phyloP scores from a whole-genome alignment of 2,113 vertebrate species.

The Xiphorhynchus elegans region DNA sequence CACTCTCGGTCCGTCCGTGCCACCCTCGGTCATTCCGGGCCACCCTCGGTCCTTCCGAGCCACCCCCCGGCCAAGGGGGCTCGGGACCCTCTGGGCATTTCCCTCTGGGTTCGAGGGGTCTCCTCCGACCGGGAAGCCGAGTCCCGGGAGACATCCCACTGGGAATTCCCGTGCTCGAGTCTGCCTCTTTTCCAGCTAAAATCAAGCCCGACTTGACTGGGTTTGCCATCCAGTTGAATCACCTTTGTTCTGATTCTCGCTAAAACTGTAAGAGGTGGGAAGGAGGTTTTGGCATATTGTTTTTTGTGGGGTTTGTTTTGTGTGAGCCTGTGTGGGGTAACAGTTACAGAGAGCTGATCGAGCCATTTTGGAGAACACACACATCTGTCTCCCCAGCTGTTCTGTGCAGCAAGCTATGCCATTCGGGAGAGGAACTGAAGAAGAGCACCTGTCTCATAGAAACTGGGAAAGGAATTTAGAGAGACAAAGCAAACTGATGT shows the following conservation, averaged over 20 bases:
- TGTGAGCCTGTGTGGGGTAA: rapidly evolving
- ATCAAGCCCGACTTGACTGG: neutral
- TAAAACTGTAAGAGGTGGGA: neutral
- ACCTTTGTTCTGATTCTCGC: neutral
- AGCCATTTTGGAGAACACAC: neutral
- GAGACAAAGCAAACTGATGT: neutral
- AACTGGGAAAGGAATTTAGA: neutral
- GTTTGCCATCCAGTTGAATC: neutral
- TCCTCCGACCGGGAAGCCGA: neutral
- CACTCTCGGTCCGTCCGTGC: rapidly evolving
- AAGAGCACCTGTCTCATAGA: neutral
- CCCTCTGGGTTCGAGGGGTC: rapidly evolving
- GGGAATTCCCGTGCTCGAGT: rapidly evolving
- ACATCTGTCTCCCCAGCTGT: neutral
- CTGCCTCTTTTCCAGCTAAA: neutral
- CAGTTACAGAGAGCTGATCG: rapidly evolving
- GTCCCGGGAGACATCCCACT: no score
- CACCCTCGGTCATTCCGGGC: rapidly evolving
- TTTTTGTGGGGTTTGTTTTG: neutral
- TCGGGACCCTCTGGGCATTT: rapidly evolving
- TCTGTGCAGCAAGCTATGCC: rapidly evolving
- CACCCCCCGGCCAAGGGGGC: rapidly evolving
- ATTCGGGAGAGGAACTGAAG: neutral
- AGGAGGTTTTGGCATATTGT: neutral
- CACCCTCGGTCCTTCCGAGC: neutral